Conservation (phyloP, 2,797 vertebrate genomes). For the Mionectes olivaceus region DNA sequence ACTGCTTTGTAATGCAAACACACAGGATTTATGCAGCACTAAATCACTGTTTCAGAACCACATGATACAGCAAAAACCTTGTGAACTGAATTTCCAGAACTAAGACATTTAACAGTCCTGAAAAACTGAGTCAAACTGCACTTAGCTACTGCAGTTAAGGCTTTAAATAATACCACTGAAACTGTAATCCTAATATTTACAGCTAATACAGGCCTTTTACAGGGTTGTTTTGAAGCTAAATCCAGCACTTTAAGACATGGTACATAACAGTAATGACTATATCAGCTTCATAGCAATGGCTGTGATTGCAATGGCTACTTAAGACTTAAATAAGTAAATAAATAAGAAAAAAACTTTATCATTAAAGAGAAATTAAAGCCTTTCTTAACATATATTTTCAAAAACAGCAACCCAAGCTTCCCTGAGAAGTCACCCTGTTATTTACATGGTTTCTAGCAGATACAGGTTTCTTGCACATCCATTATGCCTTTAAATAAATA, state of each 20-base stretch:
- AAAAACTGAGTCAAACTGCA: not conserved
- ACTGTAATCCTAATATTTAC: not conserved
- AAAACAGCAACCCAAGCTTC: not conserved
- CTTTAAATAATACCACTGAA: not conserved
- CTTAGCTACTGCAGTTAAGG: not conserved
- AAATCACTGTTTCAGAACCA: not conserved
- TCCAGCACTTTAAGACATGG: not conserved
- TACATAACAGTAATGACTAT: not conserved
- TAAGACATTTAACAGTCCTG: not conserved
- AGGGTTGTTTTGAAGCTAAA: not conserved
- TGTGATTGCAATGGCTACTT: not conserved
- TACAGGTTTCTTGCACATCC: not conserved
- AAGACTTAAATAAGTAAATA: not conserved
- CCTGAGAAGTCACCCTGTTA: not conserved
- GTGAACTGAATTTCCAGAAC: not conserved
- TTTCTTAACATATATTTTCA: not conserved
- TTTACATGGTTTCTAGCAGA: not conserved
- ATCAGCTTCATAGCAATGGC: not conserved
- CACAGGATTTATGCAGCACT: not conserved
- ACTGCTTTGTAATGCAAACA: not conserved
- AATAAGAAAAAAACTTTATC: rapidly evolving
- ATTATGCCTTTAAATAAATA: not conserved
- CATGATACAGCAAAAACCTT: not conserved
- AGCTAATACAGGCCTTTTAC: not conserved
- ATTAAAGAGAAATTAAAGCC: not conserved